These are phyloP conservation scores for Rhagoletis pomonella DNA, from an alignment of 1,140 invertebrate species.

Conservation along the genomic window DNA sequence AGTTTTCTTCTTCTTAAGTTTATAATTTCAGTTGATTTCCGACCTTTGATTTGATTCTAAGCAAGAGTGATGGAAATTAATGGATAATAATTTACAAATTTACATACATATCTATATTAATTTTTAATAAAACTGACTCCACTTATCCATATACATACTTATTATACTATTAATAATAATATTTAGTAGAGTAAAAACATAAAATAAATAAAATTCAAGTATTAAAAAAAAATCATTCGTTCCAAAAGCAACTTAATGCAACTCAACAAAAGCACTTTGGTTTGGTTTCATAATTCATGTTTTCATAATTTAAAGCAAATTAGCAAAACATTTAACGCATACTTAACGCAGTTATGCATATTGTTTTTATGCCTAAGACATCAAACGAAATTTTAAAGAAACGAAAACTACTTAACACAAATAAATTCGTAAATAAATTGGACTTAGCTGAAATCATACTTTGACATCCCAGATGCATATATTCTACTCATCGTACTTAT, in stretches of 20 bases:
- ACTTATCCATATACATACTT: background rate
- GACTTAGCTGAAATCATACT: background rate
- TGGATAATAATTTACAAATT: slow-evolving; percentile 39
- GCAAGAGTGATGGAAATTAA: slow-evolving; percentile 56
- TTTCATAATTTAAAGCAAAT: background rate
- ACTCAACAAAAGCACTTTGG: background rate
- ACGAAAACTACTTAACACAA: background rate
- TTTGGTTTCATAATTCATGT: background rate
- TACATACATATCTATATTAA: background rate
- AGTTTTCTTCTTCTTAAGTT: slow-evolving; percentile 59
- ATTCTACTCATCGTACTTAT: too few species aligned
- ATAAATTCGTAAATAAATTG: slow-evolving; percentile 17
- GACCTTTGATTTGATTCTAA: slow-evolving; percentile 16
- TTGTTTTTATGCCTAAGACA: background rate
- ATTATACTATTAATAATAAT: background rate
- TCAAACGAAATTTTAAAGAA: slow-evolving; percentile 51
- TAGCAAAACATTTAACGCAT: too few species aligned
- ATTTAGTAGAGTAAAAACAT: slow-evolving; percentile 1
- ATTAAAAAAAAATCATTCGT: background rate
- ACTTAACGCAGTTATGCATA: background rate
- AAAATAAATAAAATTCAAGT: slow-evolving; percentile 7
- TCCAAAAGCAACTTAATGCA: background rate
- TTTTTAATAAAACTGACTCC: background rate
- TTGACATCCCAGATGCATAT: background rate
- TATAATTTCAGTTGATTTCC: slow-evolving; percentile 65